phyloP scores from a whole-genome alignment of 2,113 vertebrate genomes.

The Blennius ocellaris region DNA sequence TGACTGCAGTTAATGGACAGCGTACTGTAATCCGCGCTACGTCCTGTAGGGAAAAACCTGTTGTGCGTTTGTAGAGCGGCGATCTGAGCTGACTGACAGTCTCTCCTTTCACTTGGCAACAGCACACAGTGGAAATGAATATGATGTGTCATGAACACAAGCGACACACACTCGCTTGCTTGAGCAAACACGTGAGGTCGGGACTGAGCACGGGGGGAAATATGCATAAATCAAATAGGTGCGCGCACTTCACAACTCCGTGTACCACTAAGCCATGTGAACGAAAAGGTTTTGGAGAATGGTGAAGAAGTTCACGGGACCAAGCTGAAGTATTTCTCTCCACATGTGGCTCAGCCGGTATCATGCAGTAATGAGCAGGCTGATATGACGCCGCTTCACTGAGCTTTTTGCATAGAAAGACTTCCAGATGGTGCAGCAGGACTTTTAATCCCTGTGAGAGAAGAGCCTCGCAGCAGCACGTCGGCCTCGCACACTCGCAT shows the following conservation, averaged over 20 bases:
- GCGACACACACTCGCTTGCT: neutral
- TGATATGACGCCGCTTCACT: neutral
- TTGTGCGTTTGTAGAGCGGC: neutral
- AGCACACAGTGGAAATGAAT: neutral
- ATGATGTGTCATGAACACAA: neutral
- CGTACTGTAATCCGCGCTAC: neutral
- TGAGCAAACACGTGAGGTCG: neutral
- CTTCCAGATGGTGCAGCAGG: constrained; percentile 25
- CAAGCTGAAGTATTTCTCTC: no score
- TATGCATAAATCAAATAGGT: no score
- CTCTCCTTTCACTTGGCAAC: neutral
- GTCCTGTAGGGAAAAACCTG: constrained; percentile 1
- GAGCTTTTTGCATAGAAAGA: neutral
- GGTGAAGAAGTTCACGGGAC: no score
- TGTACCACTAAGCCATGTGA: no score
- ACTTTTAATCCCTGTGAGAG: neutral
- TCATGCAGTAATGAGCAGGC: no score
- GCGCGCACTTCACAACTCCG: no score
- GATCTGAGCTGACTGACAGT: neutral
- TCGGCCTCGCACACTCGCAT: neutral
- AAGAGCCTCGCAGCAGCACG: neutral
- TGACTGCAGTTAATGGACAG: neutral
- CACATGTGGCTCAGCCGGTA: no score
- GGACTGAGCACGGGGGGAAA: no score
- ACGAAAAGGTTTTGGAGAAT: no score